Evolutionary conservation across 1,140 invertebrate species (phyloP), one percentile per base, ranked within the genome.

Genomic region (Paraescarpia echinospica): DNA sequence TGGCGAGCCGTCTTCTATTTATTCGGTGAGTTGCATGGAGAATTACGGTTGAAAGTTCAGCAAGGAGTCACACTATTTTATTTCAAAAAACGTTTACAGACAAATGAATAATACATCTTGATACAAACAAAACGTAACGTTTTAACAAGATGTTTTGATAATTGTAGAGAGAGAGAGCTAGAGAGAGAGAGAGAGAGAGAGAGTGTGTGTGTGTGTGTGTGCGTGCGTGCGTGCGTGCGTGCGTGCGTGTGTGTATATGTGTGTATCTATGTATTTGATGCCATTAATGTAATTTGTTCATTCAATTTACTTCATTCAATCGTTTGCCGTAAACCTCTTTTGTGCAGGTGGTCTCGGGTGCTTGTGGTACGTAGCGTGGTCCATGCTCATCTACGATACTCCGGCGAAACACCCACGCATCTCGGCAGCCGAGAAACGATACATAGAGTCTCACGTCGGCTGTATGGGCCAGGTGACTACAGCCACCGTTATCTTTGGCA

Each of bases 1-100:
- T 99, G 98, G 98, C 96, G 97, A 0, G 97, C 97, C 33, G 97
- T 98, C n/a, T 99, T 98, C 95, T 99, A 98, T 95, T 97, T 98
- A 0, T 98, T 98, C 94, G 98, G 98, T 96, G 96, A 96, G 77
- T 90, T 90, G 27, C 27, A 34, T n/a, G 33, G 90, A 34, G 59
- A 34, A 59, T 2, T 31, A 90, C 31, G 35, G n/a, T 41, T 33
- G 90, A 2, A 90, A 22, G 14, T 41, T 41, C 4, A 6, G 4
- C 12, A 12, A 4, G 41, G 12, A 41, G 12, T 41, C 41, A 12
- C 4, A 41, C n/a, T n/a, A 12, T 41, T 41, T 41, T 41, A 6
- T 12, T 41, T 12, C 4, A 4, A 41, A 41, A 41, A 41, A 6
- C 12, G 41, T 12, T 41, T 41, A 41, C 41, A 41, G n/a, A n/a